phyloP scores from a whole-genome alignment of 53 echinoderm and acorn worm genomes.

The Antedon mediterranea region DNA sequence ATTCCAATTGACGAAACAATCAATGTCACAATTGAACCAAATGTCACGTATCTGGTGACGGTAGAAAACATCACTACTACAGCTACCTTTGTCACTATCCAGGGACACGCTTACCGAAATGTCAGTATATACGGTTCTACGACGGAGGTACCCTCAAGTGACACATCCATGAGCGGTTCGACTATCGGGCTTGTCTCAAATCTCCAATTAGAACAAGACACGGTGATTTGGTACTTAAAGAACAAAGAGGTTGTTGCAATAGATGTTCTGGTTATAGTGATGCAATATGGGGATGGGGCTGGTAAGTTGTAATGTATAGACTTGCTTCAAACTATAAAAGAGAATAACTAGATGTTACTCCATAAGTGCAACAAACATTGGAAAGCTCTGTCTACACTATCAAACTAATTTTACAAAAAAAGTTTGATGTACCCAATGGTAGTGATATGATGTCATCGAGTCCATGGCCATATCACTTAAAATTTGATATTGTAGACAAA shows the following conservation, averaged over 20 bases:
- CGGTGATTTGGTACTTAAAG: conserved; percentile 6
- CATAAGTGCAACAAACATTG: too few relatives aligned
- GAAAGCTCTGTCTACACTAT: too few relatives aligned
- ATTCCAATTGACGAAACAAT: background rate
- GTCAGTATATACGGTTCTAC: conserved; percentile 12
- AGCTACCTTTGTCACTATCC: background rate
- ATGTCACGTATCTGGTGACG: background rate
- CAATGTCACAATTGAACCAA: background rate
- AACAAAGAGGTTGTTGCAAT: background rate
- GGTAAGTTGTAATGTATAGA: background rate
- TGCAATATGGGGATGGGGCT: conserved; percentile 6
- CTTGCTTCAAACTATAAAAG: too few relatives aligned
- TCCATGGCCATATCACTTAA: too few relatives aligned
- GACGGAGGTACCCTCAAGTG: background rate
- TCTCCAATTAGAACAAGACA: background rate
- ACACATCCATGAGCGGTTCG: conserved; percentile 13
- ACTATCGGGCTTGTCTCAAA: conserved; percentile 14
- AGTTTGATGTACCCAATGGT: too few relatives aligned
- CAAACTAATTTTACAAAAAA: too few relatives aligned
- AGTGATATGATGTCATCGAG: too few relatives aligned
- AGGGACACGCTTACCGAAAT: conserved; percentile 1
- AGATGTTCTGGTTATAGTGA: conserved; percentile 2
- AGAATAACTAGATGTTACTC: too few relatives aligned
- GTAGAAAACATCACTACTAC: background rate
- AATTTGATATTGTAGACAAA: too few relatives aligned